phyloP scores from a whole-genome alignment of 2,113 vertebrate genomes.

The Formicarius rufipectus region DNA sequence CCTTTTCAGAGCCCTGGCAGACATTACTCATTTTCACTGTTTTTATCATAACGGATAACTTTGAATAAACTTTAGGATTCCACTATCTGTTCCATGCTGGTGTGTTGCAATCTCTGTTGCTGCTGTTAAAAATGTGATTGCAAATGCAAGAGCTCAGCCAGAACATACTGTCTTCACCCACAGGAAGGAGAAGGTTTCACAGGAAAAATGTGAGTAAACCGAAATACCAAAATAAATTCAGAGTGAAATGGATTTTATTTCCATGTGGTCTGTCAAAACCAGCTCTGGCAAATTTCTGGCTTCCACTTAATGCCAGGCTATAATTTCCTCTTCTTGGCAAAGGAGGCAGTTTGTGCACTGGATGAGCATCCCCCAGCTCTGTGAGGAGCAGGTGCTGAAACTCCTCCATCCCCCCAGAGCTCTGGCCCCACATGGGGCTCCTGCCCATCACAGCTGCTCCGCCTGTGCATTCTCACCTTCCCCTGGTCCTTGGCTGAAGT shows the following conservation, averaged over 20 bases:
- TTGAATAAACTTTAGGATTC: background rate
- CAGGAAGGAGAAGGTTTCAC: constrained; percentile 6
- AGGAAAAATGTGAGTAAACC: background rate
- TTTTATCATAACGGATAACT: background rate
- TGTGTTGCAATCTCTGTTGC: background rate
- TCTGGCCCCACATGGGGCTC: accelerated
- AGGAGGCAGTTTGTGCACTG: background rate
- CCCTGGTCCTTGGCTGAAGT: accelerated
- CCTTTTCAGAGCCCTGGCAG: background rate
- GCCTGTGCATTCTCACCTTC: accelerated
- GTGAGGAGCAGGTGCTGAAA: background rate
- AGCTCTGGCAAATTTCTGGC: background rate
- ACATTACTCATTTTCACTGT: background rate
- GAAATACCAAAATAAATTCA: background rate
- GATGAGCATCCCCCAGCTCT: background rate
- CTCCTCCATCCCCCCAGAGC: background rate
- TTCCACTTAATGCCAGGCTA: background rate
- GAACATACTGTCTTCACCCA: background rate
- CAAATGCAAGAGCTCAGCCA: background rate
- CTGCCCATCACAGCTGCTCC: accelerated
- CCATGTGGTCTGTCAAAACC: background rate
- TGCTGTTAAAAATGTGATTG: background rate
- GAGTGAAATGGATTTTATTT: background rate
- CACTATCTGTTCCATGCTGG: background rate
- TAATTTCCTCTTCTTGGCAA: background rate